These are phyloP conservation scores for Eulemur albifrons DNA, from an alignment of 2,797 vertebrate species.

Conservation along the genomic window DNA sequence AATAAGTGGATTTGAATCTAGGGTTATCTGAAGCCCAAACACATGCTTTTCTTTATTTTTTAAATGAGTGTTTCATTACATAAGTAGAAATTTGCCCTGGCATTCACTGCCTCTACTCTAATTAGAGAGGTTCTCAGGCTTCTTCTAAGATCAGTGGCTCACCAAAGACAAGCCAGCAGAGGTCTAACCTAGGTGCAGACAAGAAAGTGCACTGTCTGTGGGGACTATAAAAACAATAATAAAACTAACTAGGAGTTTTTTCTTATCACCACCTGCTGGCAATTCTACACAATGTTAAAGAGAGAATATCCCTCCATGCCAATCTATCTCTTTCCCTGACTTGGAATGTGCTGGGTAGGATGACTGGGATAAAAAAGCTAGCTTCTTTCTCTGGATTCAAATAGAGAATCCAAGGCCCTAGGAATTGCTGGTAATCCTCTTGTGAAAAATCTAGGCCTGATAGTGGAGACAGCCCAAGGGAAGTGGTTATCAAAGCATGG, in stretches of 20 bases:
- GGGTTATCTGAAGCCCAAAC: neutral
- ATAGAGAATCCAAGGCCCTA: neutral
- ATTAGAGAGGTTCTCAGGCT: neutral
- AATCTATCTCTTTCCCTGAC: neutral
- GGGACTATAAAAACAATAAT: neutral
- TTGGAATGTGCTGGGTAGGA: neutral
- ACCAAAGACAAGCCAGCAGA: neutral
- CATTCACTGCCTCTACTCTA: neutral
- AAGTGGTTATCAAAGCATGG: neutral
- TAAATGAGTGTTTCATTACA: neutral
- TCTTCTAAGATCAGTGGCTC: neutral
- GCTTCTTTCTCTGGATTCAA: neutral
- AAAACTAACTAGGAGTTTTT: neutral
- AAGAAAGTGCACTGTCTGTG: neutral
- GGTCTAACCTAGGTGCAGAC: neutral
- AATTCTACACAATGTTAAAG: neutral
- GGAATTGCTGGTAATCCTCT: neutral
- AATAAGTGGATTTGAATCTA: neutral
- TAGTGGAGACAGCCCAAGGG: neutral
- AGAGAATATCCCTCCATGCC: neutral
- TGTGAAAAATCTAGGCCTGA: neutral
- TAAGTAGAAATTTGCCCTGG: neutral
- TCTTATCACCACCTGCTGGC: neutral
- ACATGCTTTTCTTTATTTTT: neutral
- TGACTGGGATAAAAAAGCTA: neutral